A percentile compares a stretch with the other conserved stretches of the same genome.
These are phyloP conservation scores for Oikopleura dioica DNA, from an alignment of 23 tunicate genomes.

Conservation along the genomic window DNA sequence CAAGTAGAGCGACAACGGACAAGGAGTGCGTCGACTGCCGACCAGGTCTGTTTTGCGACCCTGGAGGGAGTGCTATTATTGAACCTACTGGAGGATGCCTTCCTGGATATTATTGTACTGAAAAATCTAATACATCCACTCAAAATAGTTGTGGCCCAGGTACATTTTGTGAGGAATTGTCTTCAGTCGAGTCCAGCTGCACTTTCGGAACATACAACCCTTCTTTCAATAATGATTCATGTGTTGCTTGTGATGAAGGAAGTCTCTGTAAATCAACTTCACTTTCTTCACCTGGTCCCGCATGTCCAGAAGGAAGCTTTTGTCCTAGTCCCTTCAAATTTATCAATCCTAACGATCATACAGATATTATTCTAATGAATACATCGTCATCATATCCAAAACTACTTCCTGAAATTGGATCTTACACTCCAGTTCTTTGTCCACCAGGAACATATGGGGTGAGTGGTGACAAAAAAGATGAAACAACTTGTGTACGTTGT, in stretches of 20 bases:
- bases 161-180: neutral
- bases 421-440: neutral
- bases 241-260: neutral
- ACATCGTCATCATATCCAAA: neutral
- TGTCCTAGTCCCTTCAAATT: slow-evolving; percentile 8
- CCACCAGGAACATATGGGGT: slow-evolving; percentile 12
- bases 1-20: neutral
- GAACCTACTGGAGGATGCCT: slow-evolving; percentile 29
- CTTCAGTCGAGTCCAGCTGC: neutral
- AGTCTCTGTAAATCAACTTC: neutral
- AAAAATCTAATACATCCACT: neutral
- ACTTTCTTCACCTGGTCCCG: neutral
- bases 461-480: neutral
- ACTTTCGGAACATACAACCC: neutral
- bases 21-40: neutral
- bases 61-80: slow-evolving; percentile 14
- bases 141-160: neutral
- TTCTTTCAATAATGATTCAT: neutral
- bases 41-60: neutral
- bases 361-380: neutral
- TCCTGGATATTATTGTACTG: slow-evolving; percentile 54
- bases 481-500: neutral
- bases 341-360: too few species aligned
- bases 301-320: slow-evolving; percentile 4
- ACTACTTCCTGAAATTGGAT: neutral